Evolutionary conservation across 2,113 vertebrate species (phyloP).

Genomic region (Rhodinocichla rosea): DNA sequence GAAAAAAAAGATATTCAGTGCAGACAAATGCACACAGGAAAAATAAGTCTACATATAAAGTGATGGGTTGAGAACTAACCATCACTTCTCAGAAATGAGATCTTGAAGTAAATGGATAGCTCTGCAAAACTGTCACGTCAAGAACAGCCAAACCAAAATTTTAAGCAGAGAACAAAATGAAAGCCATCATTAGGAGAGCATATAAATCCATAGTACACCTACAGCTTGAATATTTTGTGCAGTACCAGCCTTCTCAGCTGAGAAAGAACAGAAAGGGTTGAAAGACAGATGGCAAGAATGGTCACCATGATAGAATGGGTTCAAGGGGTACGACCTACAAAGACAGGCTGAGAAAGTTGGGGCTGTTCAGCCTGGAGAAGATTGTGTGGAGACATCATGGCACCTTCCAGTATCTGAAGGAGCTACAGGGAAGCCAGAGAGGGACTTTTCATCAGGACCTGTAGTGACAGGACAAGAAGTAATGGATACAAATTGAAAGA

Average conservation of each 20-base stretch:
- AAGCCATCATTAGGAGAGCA: neutral
- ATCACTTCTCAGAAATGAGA: slow-evolving; percentile 33
- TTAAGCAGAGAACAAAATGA: slow-evolving; percentile 29
- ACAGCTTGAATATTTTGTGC: neutral
- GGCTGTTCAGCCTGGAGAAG: neutral
- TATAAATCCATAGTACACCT: neutral
- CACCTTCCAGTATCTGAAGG: neutral
- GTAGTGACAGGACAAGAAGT: neutral
- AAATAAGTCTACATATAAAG: neutral
- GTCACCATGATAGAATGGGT: neutral
- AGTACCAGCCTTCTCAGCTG: neutral
- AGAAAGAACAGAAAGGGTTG: neutral
- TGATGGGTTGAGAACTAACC: neutral
- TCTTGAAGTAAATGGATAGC: slow-evolving; percentile 14
- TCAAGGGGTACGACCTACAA: accelerated
- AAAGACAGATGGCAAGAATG: neutral
- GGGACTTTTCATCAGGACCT: neutral
- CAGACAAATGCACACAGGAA: neutral
- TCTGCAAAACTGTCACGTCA: neutral
- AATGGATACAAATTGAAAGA: neutral
- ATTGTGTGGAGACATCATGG: too few species aligned
- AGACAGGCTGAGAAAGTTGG: neutral
- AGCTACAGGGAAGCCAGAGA: neutral
- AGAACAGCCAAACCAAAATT: neutral
- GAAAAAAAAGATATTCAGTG: neutral